Evolutionary conservation across 2,888 invertebrate species (phyloP), one percentile per base, ranked within the genome.

Genomic region (Drosophila sordidula): DNA sequence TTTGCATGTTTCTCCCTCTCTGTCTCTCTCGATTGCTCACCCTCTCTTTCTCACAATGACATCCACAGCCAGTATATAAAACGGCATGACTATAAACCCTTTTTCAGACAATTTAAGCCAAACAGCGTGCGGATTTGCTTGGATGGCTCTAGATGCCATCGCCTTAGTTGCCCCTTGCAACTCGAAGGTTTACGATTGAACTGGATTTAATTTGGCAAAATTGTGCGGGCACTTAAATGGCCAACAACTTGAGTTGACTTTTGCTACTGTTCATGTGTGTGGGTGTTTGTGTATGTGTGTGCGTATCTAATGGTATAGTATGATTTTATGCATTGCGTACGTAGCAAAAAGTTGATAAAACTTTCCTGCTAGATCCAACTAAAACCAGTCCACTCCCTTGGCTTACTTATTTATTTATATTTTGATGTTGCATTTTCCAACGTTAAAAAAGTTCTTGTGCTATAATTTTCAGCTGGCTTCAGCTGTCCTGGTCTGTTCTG

Each of bases 71-170:
- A 74, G 80, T 89, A 70, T 79, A 89, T 89, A 89, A 84, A 85
- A 85, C 55, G 75, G 70, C 82, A 74, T 74, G 85, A 75, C 87
- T 82, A 89, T 85, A 89, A 85, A 85, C 89, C 84, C 84, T 87
- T 85, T 85, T 81, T 89, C 89, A 85, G 88, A 87, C 88, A 85
- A 85, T 87, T 85, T 85, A 85, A 85, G 89, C 89, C 81, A 79
- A 81, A 65, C 70, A 84, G 77, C 76, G 65, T 73, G 80, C 71
- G 88, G 88, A 85, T 89, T 87, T 79, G 75, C 61, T 80, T 67
- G 62, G 49, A 34, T 58, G 55, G 39, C 45, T 59, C 36, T 55
- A 68, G 63, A 56, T 74, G 63, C 14, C 62, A 39, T 26, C 54
- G 34, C 11, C 56, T 38, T 25, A 42, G 29, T 6, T 56, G 57